Evolutionary conservation across 1,140 invertebrate species (phyloP).

Genomic region (Cotesia vestalis): DNA sequence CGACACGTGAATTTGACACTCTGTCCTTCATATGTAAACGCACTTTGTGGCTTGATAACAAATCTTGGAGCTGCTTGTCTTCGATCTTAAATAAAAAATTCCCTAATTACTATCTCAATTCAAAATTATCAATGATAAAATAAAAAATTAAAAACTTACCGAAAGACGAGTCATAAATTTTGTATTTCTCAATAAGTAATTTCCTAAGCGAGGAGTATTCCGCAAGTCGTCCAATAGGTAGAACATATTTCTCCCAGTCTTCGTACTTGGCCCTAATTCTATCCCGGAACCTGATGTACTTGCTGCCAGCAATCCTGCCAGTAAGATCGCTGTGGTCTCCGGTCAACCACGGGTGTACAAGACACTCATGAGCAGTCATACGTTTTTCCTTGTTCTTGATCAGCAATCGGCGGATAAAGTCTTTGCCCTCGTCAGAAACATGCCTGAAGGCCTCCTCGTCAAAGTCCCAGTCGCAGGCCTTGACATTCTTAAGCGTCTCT

Average conservation of each 20-base stretch:
- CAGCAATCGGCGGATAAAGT: constrained; percentile 94
- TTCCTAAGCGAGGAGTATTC: constrained; percentile 98
- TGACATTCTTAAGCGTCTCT: constrained; percentile 97
- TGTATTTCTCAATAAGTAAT: constrained; percentile 94
- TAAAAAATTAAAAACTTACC: constrained; percentile 68
- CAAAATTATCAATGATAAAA: constrained; percentile 12
- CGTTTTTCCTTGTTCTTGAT: constrained; percentile 97
- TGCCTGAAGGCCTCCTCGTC: constrained; percentile 91
- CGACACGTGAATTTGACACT: constrained; percentile 97
- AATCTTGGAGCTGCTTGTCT: constrained; percentile 97
- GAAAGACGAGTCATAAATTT: constrained; percentile 94
- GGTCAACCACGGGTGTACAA: constrained; percentile 93
- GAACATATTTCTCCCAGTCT: constrained; percentile 90
- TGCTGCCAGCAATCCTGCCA: constrained; percentile 79
- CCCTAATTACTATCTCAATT: background rate
- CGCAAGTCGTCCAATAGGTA: constrained; percentile 94
- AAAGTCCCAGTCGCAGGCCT: constrained; percentile 98
- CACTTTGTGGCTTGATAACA: constrained; percentile 94
- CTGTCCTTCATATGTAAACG: constrained; percentile 96
- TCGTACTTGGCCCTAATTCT: constrained; percentile 85
- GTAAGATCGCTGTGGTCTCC: constrained; percentile 82
- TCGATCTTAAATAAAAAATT: constrained; percentile 75
- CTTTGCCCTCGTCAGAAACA: constrained; percentile 96
- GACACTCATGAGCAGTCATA: constrained; percentile 97
- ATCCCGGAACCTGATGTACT: constrained; percentile 88